Evolutionary conservation across 2,888 invertebrate species (phyloP), one percentile per base, ranked within the genome.

Genomic region (Hirtodrosophila alboralis): DNA sequence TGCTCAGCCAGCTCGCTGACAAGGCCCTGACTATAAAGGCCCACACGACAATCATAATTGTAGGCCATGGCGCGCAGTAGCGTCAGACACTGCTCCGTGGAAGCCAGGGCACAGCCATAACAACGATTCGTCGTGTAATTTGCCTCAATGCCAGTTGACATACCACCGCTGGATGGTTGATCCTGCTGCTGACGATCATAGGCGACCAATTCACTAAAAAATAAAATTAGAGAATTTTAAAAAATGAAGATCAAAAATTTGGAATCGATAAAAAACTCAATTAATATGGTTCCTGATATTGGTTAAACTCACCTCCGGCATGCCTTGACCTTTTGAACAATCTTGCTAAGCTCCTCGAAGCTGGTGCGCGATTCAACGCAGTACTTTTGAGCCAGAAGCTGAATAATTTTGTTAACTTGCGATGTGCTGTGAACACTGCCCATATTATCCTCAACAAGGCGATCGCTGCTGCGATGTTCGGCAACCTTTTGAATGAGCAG

Each of bases 311-410:
- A 93, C 93, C 93, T 95, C 16, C 96, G 92, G 88, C 97, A 97
- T 0, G 98, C 97, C 68, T 97, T 92, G 14, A 98, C 97, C 88
- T 96, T 95, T 92, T 97, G 95, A 74, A 95, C 95, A 67, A 95
- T 95, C 91, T 95, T 95, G 87, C 95, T 97, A 1, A 99, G 92
- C 88, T 98, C 98, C 87, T 98, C 98, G 90, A 98, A 98, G 5
- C 97, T 96, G 4, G 95, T 95, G 89, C 97, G 97, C 89, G 98
- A 98, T 84, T 99, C 98, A 38, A 95, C 95, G 89, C 98, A 97
- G 91, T 98, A 98, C 88, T 97, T 96, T 90, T 97, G 97, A 1
- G 98, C 98, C 31, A 98, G 92, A 72, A 96, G 93, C 89, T 98
- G 98, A 80, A 98, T 98, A 44, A 96, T 96, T 89, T 96, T 94